phyloP scores from a whole-genome alignment of 2,113 vertebrate genomes.

The Chionomys nivalis region DNA sequence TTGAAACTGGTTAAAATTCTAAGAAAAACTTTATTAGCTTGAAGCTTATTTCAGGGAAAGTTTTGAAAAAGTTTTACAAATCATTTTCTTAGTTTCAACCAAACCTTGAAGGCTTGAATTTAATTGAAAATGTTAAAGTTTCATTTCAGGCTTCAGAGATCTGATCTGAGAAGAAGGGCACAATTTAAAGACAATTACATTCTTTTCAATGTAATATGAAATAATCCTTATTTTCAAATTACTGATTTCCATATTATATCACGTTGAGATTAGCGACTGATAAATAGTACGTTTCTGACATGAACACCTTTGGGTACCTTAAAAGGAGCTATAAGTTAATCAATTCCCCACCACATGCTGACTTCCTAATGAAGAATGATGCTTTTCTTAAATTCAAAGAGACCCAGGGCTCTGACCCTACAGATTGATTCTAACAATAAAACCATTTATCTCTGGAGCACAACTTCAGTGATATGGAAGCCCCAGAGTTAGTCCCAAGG shows the following conservation, averaged over 20 bases:
- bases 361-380: conserved; percentile 63
- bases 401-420: neutral
- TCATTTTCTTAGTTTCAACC: conserved; percentile 74
- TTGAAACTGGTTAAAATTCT: conserved; percentile 46
- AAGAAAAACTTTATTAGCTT: conserved; percentile 64
- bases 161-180: conserved; percentile 34
- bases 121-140: conserved; percentile 79
- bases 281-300: conserved; percentile 54
- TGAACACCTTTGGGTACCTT: conserved; percentile 61
- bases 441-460: neutral
- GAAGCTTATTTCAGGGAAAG: conserved; percentile 50
- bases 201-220: conserved; percentile 51
- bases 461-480: neutral
- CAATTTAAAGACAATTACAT: conserved; percentile 58
- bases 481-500: neutral
- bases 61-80: conserved; percentile 70
- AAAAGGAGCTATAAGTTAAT: conserved; percentile 57
- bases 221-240: conserved; percentile 64
- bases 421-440: conserved; percentile 23
- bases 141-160: conserved; percentile 77
- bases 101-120: conserved; percentile 76
- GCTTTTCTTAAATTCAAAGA: conserved; percentile 44
- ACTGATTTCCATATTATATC: conserved; percentile 73
- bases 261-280: conserved; percentile 52
- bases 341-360: conserved; percentile 53